A percentile compares a stretch with the other conserved stretches of the same genome.
Evolutionary conservation across 1,140 invertebrate genomes (phyloP).

Genomic region (Aphelenchoides fujianensis): DNA sequence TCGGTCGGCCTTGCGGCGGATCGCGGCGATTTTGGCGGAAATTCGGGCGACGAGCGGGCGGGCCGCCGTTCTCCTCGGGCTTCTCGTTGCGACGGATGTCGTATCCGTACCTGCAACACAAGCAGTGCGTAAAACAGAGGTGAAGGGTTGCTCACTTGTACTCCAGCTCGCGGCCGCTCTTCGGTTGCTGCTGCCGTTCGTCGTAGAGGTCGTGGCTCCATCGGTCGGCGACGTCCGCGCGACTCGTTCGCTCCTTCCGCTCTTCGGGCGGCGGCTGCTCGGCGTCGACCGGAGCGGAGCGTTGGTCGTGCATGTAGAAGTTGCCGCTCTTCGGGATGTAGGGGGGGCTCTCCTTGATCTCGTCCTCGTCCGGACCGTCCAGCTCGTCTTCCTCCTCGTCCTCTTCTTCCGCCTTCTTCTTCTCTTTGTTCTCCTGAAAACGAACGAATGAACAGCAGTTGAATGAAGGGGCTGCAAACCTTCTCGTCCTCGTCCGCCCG

Average conservation of each 20-base stretch:
- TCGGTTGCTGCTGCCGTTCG: neutral
- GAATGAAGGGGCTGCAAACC: too few species aligned
- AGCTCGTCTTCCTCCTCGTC: neutral
- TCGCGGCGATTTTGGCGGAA: neutral
- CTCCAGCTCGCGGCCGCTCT: neutral
- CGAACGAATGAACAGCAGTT: too few species aligned
- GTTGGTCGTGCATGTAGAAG: slow-evolving; percentile 8
- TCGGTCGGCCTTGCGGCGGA: too few species aligned
- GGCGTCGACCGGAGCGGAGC: neutral
- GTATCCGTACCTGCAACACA: neutral
- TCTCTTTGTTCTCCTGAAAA: neutral
- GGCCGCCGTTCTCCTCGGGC: neutral
- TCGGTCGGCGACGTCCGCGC: neutral
- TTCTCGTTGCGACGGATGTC: neutral
- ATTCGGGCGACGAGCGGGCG: neutral
- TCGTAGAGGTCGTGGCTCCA: neutral
- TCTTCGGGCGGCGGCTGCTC: neutral
- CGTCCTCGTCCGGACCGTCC: neutral
- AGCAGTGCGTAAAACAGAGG: neutral
- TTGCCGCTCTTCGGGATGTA: neutral
- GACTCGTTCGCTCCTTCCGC: neutral
- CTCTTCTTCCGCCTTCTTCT: neutral
- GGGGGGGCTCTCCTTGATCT: neutral
- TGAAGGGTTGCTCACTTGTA: neutral
- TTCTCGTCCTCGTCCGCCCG: too few species aligned